Evolutionary conservation across 2,113 vertebrate genomes (phyloP).

Genomic region (Nestor notabilis): DNA sequence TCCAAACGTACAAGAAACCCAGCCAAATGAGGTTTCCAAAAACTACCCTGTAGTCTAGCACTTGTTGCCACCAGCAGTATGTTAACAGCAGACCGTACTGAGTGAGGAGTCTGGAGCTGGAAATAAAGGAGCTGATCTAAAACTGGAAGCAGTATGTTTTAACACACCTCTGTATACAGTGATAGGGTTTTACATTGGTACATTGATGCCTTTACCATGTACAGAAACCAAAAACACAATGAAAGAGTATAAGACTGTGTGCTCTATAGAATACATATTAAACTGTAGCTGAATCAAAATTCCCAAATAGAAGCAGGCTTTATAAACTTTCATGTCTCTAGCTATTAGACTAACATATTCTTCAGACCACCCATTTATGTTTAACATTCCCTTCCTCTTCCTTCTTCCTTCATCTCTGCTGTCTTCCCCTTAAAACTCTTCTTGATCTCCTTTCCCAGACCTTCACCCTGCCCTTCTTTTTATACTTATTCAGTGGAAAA

Average conservation of each 20-base stretch:
- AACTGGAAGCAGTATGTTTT: not conserved
- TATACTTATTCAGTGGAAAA: not conserved
- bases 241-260: not conserved
- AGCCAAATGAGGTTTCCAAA: not conserved
- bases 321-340: not conserved
- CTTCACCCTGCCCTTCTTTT: not conserved
- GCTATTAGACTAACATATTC: not conserved
- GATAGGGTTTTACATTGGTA: not conserved
- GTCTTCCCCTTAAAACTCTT: not conserved
- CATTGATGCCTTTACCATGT: not conserved
- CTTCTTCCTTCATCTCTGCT: not conserved
- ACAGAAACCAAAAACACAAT: not conserved
- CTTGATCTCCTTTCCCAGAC: not conserved
- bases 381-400: not conserved
- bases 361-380: not conserved
- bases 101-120: not conserved
- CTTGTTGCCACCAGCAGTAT: not conserved
- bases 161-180: not conserved
- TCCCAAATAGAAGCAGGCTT: not conserved
- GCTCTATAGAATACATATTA: not conserved
- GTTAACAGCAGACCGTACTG: not conserved
- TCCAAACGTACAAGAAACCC: not conserved
- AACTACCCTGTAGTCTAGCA: not conserved
- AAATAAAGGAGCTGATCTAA: not conserved
- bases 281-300: not conserved